Base-by-base conservation (phyloP, 2,888 invertebrate genomes). In the Anoncus sp. region DNA sequence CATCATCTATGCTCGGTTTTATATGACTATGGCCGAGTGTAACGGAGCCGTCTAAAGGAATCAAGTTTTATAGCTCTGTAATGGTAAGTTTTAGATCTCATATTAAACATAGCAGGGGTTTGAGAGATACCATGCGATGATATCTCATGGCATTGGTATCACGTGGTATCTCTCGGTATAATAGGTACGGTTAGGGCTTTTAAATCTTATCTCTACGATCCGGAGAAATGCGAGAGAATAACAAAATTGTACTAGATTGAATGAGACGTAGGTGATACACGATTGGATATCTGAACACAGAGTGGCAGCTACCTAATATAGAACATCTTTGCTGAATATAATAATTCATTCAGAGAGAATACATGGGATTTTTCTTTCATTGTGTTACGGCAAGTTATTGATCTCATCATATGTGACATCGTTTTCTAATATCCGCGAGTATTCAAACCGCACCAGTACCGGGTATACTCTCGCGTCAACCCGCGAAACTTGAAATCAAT, bases 51-150 rank as follows among this genome's bases (percentile, higher is more conserved):
- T 74, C 47, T 59, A 53, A 59, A 55, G 40, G 38, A 63, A 77
- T 73, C 43, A 43, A 43, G 70, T 70, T 70, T 73, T 74, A 70
- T 63, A 59, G 65, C 74, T 53, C 47, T 24, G 63, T 69, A 59
- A 69, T 69, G 59, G 55, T 18, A 18, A 45, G 16, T 49, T 51
- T 45, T 59, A 47, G 55, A 53, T 49, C 65, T 27, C 10, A 55
- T 49, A 70, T 63, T 70, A 65, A 74, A 65, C 66, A n/a, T n/a
- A n/a, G n/a, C n/a, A n/a, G n/a, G n/a, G n/a, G n/a, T n/a, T n/a
- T n/a, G n/a, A n/a, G n/a, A n/a, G n/a, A n/a, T n/a, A n/a, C n/a
- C n/a, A n/a, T n/a, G n/a, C n/a, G n/a, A n/a, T n/a, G n/a, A n/a
- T n/a, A n/a, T n/a, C n/a, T n/a, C n/a, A n/a, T n/a, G n/a, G n/a